Evolutionary conservation across 2,888 invertebrate species (phyloP).

Genomic region (Actias luna): DNA sequence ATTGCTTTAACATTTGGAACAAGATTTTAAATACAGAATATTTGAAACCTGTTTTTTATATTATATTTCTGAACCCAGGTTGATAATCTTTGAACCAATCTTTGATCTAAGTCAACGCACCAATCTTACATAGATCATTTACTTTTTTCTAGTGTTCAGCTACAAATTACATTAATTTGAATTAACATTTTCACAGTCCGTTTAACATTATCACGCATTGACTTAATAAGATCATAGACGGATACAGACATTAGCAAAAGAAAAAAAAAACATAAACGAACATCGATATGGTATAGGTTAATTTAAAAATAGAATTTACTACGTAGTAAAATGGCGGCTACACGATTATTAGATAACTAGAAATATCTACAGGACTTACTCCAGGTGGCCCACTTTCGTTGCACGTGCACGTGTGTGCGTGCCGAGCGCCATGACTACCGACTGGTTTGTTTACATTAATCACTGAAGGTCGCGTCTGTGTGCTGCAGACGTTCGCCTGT

Average conservation of each 20-base stretch:
- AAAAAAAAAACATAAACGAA: not conserved
- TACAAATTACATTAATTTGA: too few relatives aligned
- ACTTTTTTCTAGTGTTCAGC: too few relatives aligned
- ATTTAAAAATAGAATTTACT: slow-evolving; percentile 18
- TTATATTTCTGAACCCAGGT: too few relatives aligned
- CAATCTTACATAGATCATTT: too few relatives aligned
- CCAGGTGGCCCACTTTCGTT: slow-evolving; percentile 71
- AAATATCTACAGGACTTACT: slow-evolving; percentile 43
- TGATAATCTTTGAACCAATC: too few relatives aligned
- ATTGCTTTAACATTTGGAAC: too few relatives aligned
- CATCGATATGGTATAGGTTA: not conserved
- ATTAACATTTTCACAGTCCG: too few relatives aligned
- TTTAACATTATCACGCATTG: not conserved
- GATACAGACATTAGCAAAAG: not conserved
- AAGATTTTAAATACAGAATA: too few relatives aligned
- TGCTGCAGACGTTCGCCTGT: slow-evolving; percentile 48
- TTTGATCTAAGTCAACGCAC: too few relatives aligned
- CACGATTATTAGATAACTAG: slow-evolving; percentile 30
- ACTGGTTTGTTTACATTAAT: slow-evolving; percentile 60
- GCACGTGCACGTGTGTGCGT: slow-evolving; percentile 17
- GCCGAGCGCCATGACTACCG: slow-evolving; percentile 10
- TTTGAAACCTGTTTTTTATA: too few relatives aligned
- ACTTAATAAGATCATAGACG: not conserved
- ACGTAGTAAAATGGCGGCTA: slow-evolving; percentile 16
- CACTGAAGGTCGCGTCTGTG: slow-evolving; percentile 45